Evolutionary conservation across 2,888 invertebrate species (phyloP).

Genomic region (Silvanus unidentatus): DNA sequence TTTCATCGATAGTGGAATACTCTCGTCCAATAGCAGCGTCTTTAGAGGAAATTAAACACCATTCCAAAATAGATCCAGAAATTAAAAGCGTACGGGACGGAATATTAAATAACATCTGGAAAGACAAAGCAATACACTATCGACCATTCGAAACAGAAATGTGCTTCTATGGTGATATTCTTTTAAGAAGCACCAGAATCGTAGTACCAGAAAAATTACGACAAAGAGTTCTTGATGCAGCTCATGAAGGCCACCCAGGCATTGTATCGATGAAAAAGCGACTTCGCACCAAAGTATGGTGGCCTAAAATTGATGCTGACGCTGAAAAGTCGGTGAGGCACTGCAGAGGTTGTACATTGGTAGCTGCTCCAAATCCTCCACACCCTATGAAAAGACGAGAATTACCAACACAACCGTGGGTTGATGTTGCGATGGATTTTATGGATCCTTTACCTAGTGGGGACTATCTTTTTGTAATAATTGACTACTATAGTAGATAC

Average conservation of each 20-base stretch:
- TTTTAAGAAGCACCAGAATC: slow-evolving; percentile 21
- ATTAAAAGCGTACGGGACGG: slow-evolving; percentile 9
- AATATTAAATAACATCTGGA: slow-evolving; percentile 9
- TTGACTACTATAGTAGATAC: slow-evolving; percentile 6
- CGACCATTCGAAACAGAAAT: slow-evolving; percentile 27
- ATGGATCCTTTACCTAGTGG: slow-evolving; percentile 18
- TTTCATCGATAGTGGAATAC: slow-evolving; percentile 14
- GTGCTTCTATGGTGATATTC: slow-evolving; percentile 24
- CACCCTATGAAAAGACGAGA: slow-evolving; percentile 14
- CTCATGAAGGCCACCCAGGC: slow-evolving; percentile 37
- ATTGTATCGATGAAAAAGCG: slow-evolving; percentile 33
- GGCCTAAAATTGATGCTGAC: slow-evolving; percentile 33
- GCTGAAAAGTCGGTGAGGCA: slow-evolving; percentile 3
- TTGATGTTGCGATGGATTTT: slow-evolving; percentile 23
- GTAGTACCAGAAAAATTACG: slow-evolving; percentile 22
- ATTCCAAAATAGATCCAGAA: slow-evolving; percentile 10
- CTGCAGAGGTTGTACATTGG: slow-evolving; percentile 15
- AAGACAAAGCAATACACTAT: slow-evolving; percentile 6
- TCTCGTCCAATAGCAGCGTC: slow-evolving; percentile 15
- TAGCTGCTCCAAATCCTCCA: slow-evolving; percentile 10
- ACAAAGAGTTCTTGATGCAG: slow-evolving; percentile 20
- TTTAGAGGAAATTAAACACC: slow-evolving; percentile 11
- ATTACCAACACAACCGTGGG: slow-evolving; percentile 12
- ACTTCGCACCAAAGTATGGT: slow-evolving; percentile 36
- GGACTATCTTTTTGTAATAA: slow-evolving; percentile 14